Conservation (phyloP, 2,888 invertebrate genomes). For the Selenia dentaria region DNA sequence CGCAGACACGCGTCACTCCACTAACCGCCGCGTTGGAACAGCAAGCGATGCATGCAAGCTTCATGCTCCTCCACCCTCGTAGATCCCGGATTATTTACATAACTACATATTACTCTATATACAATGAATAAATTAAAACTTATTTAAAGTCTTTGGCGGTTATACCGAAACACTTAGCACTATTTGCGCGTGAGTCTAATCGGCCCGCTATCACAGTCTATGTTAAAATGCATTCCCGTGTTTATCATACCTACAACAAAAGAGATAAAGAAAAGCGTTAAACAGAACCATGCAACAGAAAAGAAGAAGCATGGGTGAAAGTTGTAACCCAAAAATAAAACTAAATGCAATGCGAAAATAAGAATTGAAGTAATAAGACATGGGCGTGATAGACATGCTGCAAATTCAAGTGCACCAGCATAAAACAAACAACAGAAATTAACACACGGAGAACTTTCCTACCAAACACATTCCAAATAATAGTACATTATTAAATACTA, state of each 20-base stretch:
- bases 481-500: too few relatives aligned
- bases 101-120: conserved; percentile 49
- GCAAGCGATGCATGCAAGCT: conserved; percentile 73
- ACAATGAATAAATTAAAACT: conserved; percentile 62
- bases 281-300: conserved; percentile 65
- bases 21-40: conserved; percentile 13
- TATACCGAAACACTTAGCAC: conserved; percentile 66
- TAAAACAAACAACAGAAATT: too few relatives aligned
- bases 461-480: too few relatives aligned
- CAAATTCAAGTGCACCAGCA: neutral
- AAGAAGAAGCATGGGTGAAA: conserved; percentile 31
- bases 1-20: conserved; percentile 38
- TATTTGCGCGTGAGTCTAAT: conserved; percentile 55
- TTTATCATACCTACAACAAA: conserved; percentile 81
- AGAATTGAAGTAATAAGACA: neutral
- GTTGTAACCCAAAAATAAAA: neutral
- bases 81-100: conserved; percentile 37
- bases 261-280: conserved; percentile 75
- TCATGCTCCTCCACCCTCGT: conserved; percentile 39
- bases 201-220: conserved; percentile 76
- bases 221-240: conserved; percentile 74
- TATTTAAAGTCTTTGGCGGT: conserved; percentile 57
- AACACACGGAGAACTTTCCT: too few relatives aligned
- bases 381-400: neutral
- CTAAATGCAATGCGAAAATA: neutral